phyloP scores from a whole-genome alignment of 2,113 vertebrate genomes.

The Apteryx owenii region DNA sequence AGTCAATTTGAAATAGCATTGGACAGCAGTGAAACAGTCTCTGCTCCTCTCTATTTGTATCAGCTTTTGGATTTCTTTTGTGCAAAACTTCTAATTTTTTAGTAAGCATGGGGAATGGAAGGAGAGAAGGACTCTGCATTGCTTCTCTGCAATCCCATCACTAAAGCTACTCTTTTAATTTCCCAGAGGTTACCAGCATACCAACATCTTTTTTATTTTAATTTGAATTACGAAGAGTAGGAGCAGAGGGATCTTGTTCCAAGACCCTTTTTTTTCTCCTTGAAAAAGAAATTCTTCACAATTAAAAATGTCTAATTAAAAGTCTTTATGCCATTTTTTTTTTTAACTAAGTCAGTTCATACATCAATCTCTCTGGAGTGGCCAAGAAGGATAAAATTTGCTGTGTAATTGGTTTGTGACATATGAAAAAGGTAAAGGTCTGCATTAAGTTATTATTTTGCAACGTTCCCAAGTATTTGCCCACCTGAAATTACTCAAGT shows the following conservation, averaged over 20 bases:
- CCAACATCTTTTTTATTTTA: slow-evolving; percentile 9
- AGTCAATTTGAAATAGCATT: slow-evolving; percentile 26
- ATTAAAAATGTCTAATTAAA: slow-evolving; percentile 47
- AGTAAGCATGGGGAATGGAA: not conserved
- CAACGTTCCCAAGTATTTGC: not conserved
- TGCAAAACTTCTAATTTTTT: not conserved
- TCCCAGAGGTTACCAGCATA: slow-evolving; percentile 34
- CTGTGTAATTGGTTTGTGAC: slow-evolving; percentile 14
- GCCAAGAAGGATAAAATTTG: slow-evolving; percentile 15
- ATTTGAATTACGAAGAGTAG: slow-evolving; percentile 49
- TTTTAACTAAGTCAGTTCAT: not conserved
- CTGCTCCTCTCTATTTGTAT: not conserved
- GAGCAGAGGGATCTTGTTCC: slow-evolving; percentile 14
- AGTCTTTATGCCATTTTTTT: not conserved
- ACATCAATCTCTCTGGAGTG: not conserved
- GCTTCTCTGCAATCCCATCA: slow-evolving; percentile 6
- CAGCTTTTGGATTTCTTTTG: slow-evolving; percentile 3
- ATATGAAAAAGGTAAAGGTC: not conserved
- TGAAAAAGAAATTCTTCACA: slow-evolving; percentile 40
- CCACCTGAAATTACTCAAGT: slow-evolving; percentile 6
- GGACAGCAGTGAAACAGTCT: slow-evolving; percentile 25
- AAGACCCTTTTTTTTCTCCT: not conserved
- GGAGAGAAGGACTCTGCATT: not conserved
- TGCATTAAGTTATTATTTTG: slow-evolving; percentile 28
- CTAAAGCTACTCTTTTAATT: slow-evolving; percentile 45